Evolutionary conservation across 2,888 invertebrate genomes (phyloP), one percentile per base, ranked within the genome.

Genomic region (Xylocampa areola): DNA sequence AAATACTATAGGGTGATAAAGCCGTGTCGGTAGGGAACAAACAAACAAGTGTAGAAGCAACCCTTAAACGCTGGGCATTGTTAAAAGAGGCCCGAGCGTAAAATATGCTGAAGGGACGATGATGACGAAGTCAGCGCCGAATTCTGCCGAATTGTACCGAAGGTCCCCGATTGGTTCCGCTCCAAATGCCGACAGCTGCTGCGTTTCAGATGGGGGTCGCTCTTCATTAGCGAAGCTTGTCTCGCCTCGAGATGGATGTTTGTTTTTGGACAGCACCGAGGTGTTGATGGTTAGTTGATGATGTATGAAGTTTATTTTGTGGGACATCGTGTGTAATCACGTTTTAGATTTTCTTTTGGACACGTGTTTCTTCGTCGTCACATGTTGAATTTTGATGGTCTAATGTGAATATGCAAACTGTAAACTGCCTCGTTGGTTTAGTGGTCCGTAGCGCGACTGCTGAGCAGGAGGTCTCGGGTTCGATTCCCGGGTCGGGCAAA

Each of bases 211-310:
- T 87, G 81, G 89, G 91, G 92, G 90, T 84, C 84, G 85, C 88
- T 92, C 90, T 93, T 94, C 93, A 93, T 94, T 94, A 94, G 90
- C 85, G 85, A 81, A 90, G 89, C 93, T 94, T 93, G 93, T 94
- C 93, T 92, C 86, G 77, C 72, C 82, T 79, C 59, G 88, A 93
- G 92, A 93, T 93, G 87, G 92, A 93, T 94, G 93, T 93, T 93
- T 92, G 91, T 93, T 92, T 91, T 91, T 87, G 90, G 90, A 88
- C 88, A 87, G 86, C 87, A 86, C n/a, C 82, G 88, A 82, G 85
- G 76, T 73, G 81, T 86, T 87, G 89, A 91, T 92, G 90, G 90
- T 81, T 82, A 80, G 83, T 87, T 88, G 91, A 91, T 92, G 92
- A 91, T 89, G 86, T 89, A 87, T 88, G 86, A 81, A 84, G 68